Percentiles rank a stretch among this genome's conserved stretches.
phyloP scores from a whole-genome alignment of 2,797 vertebrate genomes.

The Etheostoma nigrum region DNA sequence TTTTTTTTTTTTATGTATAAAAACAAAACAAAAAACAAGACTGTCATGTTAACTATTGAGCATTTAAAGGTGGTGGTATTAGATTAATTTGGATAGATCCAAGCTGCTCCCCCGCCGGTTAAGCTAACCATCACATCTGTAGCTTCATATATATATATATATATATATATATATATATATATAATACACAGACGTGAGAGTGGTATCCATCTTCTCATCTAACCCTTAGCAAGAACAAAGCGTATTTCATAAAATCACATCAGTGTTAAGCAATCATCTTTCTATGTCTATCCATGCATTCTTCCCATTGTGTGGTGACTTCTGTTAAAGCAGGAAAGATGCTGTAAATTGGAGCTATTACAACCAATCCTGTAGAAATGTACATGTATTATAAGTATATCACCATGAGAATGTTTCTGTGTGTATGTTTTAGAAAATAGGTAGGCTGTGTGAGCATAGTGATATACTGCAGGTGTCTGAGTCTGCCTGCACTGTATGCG shows the following conservation, averaged over 20 bases:
- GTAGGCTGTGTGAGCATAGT: background rate
- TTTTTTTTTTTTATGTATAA: background rate
- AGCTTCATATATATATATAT: background rate
- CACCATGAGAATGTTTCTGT: background rate
- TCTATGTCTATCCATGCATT: background rate
- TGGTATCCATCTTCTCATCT: background rate
- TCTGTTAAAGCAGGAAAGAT: background rate
- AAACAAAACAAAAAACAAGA: background rate
- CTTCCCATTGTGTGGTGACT: background rate
- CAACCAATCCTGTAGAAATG: background rate
- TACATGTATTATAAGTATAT: background rate
- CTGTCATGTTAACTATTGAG: background rate
- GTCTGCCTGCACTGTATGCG: conserved; percentile 3
- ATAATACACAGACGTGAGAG: background rate
- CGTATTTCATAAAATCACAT: background rate
- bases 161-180: too few species aligned
- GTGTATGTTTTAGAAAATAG: background rate
- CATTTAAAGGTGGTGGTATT: background rate
- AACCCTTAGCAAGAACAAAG: background rate
- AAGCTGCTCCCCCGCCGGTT: background rate
- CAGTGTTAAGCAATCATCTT: background rate
- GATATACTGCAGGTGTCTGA: conserved; percentile 4
- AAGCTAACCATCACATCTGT: background rate
- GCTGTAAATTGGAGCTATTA: background rate
- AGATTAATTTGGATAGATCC: background rate